Base-by-base conservation (phyloP, 2,888 invertebrate genomes). In the Amphipyra tragopoginis region DNA sequence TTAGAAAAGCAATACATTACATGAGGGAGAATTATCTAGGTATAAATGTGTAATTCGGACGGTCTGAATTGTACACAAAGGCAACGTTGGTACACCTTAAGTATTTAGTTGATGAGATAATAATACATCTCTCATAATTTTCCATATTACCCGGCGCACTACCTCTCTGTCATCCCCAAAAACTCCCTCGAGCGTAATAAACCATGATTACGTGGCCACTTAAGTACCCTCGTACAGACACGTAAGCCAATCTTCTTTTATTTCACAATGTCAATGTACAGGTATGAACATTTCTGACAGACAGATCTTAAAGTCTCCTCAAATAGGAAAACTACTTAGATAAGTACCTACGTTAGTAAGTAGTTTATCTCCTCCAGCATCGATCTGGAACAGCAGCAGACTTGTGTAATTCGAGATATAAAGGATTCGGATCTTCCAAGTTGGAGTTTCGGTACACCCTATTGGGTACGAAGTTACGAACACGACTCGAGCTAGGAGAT, bases 1-100 rank as follows among this genome's bases (percentile, higher is more conserved):
- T 67, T 67, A 67, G 71, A 51, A n/a, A 43, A 53, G 62, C 40
- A 10, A 53, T 69, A 53, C 49, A 38, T 69, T 45, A 69, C 62
- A 7, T 5, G 7, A 5, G 21, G 39, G n/a, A 53, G 14, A 8
- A 29, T 53, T 42, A 10, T 42, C n/a, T 64, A n/a, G n/a, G n/a
- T n/a, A 40, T 49, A 55, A 47, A 62, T 55, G 29, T 55, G 15
- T 54, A 54, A 69, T 54, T 39, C 33, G n/a, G 29, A 42, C 29
- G n/a, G 36, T 34, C 14, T 49, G n/a, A 39, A 39, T 29, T 34
- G 47, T 39, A 15, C 14, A 34, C 39, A 34, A 36, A 39, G 29
- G 6, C 4, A 10, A 33, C 33, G 29, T 13, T 10, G 44, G n/a
- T 26, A 64, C 29, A 43, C 44, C 36, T 14, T 38, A 48, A 58